These are phyloP conservation scores for Drosophila equinoxialis DNA, from an alignment of 1,140 invertebrate genomes.

Conservation along the genomic window DNA sequence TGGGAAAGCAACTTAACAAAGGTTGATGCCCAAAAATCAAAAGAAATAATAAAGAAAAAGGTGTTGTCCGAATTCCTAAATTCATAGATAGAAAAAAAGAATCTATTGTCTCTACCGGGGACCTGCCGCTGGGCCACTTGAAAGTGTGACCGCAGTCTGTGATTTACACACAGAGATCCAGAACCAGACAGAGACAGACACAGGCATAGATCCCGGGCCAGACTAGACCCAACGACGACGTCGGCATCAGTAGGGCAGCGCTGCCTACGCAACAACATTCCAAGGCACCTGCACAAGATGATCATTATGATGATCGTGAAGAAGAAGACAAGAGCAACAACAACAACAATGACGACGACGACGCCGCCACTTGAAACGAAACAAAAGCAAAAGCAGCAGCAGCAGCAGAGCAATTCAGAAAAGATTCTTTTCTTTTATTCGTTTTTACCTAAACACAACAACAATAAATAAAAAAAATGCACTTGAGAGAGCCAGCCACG, in stretches of 20 bases:
- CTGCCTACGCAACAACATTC: slow-evolving; percentile 60
- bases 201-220: slow-evolving; percentile 47
- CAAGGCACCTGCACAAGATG: slow-evolving; percentile 65
- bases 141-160: slow-evolving; percentile 76
- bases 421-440: slow-evolving; percentile 72
- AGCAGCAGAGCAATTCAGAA: slow-evolving; percentile 59
- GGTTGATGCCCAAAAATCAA: slow-evolving; percentile 58
- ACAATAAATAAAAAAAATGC: slow-evolving; percentile 59
- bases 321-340: background rate
- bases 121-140: slow-evolving; percentile 56
- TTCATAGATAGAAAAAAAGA: slow-evolving; percentile 42
- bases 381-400: slow-evolving; percentile 49
- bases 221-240: slow-evolving; percentile 39
- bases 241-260: slow-evolving; percentile 27
- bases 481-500: slow-evolving; percentile 65
- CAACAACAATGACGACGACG: slow-evolving; percentile 26
- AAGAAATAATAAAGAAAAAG: slow-evolving; percentile 24
- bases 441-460: slow-evolving; percentile 67
- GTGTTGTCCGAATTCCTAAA: slow-evolving; percentile 57
- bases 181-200: slow-evolving; percentile 60
- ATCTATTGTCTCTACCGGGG: slow-evolving; percentile 57
- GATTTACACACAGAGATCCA: slow-evolving; percentile 66
- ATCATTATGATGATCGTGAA: slow-evolving; percentile 47
- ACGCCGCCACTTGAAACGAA: slow-evolving; percentile 72
- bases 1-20: slow-evolving; percentile 59